These are phyloP conservation scores for Diploptera punctata DNA, from an alignment of 2,888 invertebrate species.

Conservation along the genomic window DNA sequence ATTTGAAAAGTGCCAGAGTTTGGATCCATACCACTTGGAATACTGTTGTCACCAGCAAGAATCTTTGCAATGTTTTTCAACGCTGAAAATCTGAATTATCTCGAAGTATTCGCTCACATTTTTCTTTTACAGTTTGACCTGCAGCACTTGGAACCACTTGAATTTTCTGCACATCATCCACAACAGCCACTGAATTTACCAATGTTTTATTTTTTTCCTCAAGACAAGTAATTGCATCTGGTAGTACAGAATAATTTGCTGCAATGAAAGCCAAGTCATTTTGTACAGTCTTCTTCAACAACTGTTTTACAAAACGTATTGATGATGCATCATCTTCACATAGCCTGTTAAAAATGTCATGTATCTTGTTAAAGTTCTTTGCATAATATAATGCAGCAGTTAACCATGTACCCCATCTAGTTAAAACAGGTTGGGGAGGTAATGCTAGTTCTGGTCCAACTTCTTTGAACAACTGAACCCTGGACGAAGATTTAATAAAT, in stretches of 20 bases:
- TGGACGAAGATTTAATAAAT: not conserved
- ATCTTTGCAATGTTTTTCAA: not conserved
- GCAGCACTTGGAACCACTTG: not conserved
- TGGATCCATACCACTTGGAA: constrained; percentile 8
- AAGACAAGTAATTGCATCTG: not conserved
- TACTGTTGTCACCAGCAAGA: not conserved
- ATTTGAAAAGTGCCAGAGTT: not conserved
- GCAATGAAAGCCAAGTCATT: not conserved
- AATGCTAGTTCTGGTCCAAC: not conserved
- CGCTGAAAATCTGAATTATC: not conserved
- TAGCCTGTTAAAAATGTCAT: not conserved
- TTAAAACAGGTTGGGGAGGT: not conserved
- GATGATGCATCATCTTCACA: constrained; percentile 9
- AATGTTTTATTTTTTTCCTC: constrained; percentile 20
- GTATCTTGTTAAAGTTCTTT: not conserved
- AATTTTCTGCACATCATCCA: constrained; percentile 2
- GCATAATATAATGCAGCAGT: not conserved
- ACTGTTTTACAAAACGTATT: not conserved
- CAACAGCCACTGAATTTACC: not conserved
- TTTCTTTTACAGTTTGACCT: not conserved
- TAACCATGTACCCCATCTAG: not conserved
- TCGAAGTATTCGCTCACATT: not conserved
- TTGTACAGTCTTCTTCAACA: not conserved
- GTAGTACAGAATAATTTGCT: not conserved
- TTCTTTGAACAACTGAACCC: constrained; percentile 11